Evolutionary conservation across 2,888 invertebrate species (phyloP).

Genomic region (Omphaloscelis lunosa): DNA sequence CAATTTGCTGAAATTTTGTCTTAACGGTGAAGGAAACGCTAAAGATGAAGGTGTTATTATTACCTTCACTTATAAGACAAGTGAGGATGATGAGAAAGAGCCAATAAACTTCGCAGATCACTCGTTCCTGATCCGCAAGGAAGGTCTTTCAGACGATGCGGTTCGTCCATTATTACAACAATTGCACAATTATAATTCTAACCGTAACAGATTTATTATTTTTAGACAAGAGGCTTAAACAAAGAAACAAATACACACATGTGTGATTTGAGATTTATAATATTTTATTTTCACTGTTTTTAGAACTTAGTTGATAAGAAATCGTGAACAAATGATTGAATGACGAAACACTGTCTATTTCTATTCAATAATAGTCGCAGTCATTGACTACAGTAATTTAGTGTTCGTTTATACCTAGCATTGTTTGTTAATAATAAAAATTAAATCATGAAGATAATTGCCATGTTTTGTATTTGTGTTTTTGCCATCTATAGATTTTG

Average conservation of each 20-base stretch:
- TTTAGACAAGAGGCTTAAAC: neutral
- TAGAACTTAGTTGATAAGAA: conserved; percentile 5
- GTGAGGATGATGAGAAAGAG: neutral
- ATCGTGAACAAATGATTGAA: conserved; percentile 3
- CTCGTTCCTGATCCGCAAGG: conserved; percentile 12
- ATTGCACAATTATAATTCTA: neutral
- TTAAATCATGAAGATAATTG: conserved; percentile 1
- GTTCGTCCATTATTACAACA: conserved; percentile 17
- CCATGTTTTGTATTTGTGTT: neutral
- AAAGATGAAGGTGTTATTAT: conserved; percentile 72
- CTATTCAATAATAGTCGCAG: neutral
- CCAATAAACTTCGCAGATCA: neutral
- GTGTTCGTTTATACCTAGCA: neutral
- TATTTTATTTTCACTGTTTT: neutral
- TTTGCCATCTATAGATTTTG: neutral
- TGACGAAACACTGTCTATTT: neutral
- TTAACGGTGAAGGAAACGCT: conserved; percentile 61
- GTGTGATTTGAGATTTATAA: neutral
- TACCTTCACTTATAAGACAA: conserved; percentile 59
- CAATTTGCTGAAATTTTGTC: conserved; percentile 71
- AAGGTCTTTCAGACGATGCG: conserved; percentile 6
- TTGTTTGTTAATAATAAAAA: conserved; percentile 16
- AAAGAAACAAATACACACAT: neutral
- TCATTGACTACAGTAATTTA: neutral
- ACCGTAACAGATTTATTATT: neutral